Evolutionary conservation across 37 sponge, comb jelly and placozoan genomes (phyloP).

Genomic region (Amphimedon queenslandica): DNA sequence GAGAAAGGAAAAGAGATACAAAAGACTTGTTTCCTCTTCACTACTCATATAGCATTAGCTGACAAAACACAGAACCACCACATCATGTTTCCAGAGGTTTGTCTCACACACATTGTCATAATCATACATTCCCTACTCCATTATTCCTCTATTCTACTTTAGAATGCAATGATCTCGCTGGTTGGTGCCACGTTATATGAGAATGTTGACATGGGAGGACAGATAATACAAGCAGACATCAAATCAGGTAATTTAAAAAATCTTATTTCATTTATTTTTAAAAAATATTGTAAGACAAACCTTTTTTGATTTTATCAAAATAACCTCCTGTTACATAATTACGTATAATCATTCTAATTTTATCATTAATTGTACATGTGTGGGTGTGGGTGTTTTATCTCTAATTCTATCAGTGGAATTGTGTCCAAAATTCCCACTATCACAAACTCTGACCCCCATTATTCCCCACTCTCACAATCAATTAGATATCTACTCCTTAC

Average conservation of each 20-base stretch:
- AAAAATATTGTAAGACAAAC: no score
- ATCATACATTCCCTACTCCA: neutral
- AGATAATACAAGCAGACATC: constrained; percentile 44
- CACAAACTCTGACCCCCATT: no score
- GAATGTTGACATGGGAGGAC: constrained; percentile 68
- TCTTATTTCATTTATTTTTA: no score
- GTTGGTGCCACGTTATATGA: constrained; percentile 59
- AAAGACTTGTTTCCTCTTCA: constrained; percentile 54
- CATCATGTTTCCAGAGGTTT: neutral
- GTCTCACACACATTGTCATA: neutral
- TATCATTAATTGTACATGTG: constrained; percentile 23
- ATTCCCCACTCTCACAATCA: no score
- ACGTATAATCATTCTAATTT: no score
- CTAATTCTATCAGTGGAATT: no score
- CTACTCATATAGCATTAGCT: constrained; percentile 55
- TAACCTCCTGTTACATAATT: no score
- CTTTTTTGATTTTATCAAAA: no score
- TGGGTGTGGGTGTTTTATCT: constrained; percentile 14
- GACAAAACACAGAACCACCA: constrained; percentile 15
- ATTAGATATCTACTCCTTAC: no score
- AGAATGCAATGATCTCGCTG: constrained; percentile 72
- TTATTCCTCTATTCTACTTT: neutral
- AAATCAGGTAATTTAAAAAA: constrained; percentile 56
- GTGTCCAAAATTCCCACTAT: no score
- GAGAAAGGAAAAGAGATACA: constrained; percentile 46